phyloP scores from a whole-genome alignment of 2,888 invertebrate species.

The Amphipyra berbera region DNA sequence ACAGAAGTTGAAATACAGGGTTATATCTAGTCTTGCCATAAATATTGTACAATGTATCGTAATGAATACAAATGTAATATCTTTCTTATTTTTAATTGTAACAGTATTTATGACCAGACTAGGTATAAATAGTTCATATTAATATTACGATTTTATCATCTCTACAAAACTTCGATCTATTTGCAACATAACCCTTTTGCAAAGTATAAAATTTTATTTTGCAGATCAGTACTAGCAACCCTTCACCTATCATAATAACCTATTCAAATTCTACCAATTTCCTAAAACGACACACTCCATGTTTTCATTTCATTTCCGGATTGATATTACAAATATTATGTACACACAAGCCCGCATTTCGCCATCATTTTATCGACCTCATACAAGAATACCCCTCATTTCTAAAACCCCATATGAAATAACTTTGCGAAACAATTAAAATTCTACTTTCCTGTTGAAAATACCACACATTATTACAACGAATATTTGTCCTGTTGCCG shows the following conservation, averaged over 20 bases:
- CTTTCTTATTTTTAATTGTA: too few relatives aligned
- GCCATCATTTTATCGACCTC: constrained; percentile 16
- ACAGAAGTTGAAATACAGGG: too few relatives aligned
- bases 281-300: constrained; percentile 19
- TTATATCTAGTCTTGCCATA: too few relatives aligned
- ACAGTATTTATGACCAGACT: too few relatives aligned
- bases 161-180: too few relatives aligned
- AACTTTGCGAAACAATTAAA: constrained; percentile 60
- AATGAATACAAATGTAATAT: too few relatives aligned
- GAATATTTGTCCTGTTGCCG: constrained; percentile 54
- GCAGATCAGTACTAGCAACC: not conserved
- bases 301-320: constrained; percentile 44
- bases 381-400: constrained; percentile 28
- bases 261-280: constrained; percentile 30
- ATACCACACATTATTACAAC: constrained; percentile 48
- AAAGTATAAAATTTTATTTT: too few relatives aligned
- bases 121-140: too few relatives aligned
- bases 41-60: too few relatives aligned
- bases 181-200: not conserved
- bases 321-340: constrained; percentile 37
- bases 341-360: constrained; percentile 8
- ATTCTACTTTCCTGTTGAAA: constrained; percentile 47
- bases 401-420: constrained; percentile 50
- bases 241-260: constrained; percentile 25
- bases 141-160: too few relatives aligned